Evolutionary conservation across 1,140 invertebrate genomes (phyloP), one percentile per base, ranked within the genome.

Genomic region (Cydia splendana): DNA sequence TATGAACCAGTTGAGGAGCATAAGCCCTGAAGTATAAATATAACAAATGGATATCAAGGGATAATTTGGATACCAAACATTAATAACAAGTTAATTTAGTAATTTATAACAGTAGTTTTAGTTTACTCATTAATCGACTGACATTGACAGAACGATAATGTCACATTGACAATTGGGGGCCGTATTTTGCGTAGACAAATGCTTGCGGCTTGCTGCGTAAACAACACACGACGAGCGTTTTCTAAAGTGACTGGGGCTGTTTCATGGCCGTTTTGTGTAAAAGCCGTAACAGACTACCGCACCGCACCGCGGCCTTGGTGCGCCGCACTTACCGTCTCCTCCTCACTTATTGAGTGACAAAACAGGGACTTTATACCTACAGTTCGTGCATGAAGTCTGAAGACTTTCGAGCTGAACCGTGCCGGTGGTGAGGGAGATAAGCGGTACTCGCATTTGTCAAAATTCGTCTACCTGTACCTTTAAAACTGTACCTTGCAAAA

Each of bases 1-100:
- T 75, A 96, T 94, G 78, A 98, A 95, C 97, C 97, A 98, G 88
- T 98, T 97, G 69, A 98, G 94, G 80, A 99, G 94, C 96, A 98
- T 98, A 93, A 98, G 96, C 87, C 98, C 98, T 98, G 93, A 65
- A 93, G 74, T 77, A 71, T 20, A 76, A 81, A 79, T 69, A 57
- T 1, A 34, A 75, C 9, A 62, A 62, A 24, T 12, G 20, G 20
- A 62, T 62, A 62, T 62, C 20, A 62, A 20, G 24, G 20, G 18
- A 2, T 20, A 62, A 62, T 62, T 62, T 62, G n/a, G 57, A 62
- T 24, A 24, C 57, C 20, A 24, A 62, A 62, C 57, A 24, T 62
- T 24, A 24, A 62, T 10, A 24, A 24, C 57, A 24, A 24, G 57
- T 62, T 24, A 62, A 62, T 62, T 62, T 57, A 53, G 34, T 75